phyloP scores from a whole-genome alignment of 2,888 invertebrate species.

The Drosophila kanekoi region DNA sequence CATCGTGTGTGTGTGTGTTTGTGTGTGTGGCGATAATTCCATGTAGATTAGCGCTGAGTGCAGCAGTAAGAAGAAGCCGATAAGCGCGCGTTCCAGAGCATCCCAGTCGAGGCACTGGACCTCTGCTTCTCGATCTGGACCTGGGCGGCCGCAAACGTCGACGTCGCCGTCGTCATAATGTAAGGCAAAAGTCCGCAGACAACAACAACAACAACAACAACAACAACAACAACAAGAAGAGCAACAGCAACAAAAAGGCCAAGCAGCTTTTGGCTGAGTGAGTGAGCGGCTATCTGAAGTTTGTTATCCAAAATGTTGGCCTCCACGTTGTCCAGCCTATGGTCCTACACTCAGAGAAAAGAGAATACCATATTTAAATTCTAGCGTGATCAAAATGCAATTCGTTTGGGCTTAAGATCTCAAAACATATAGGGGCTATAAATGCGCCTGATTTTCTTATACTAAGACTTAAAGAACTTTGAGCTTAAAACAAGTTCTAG shows the following conservation, averaged over 20 bases:
- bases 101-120: slow-evolving; percentile 34
- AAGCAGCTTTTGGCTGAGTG: slow-evolving; percentile 52
- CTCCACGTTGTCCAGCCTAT: slow-evolving; percentile 44
- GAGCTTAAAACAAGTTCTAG: too few species aligned
- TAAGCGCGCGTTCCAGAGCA: slow-evolving; percentile 69
- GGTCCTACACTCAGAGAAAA: slow-evolving; percentile 2
- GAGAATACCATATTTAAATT: too few species aligned
- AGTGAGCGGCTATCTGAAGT: slow-evolving; percentile 72
- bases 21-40: slow-evolving; percentile 70
- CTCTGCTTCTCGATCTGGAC: slow-evolving; percentile 26
- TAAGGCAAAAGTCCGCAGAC: slow-evolving; percentile 45
- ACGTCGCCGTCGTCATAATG: slow-evolving; percentile 57
- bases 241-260: slow-evolving; percentile 44
- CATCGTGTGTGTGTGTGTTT: slow-evolving; percentile 15
- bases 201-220: slow-evolving; percentile 18
- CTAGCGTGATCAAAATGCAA: too few species aligned
- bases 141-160: slow-evolving; percentile 55
- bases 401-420: too few species aligned
- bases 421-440: too few species aligned
- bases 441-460: too few species aligned
- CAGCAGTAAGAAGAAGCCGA: slow-evolving; percentile 74
- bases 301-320: slow-evolving; percentile 78
- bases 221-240: slow-evolving; percentile 19
- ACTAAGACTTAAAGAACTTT: too few species aligned
- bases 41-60: slow-evolving; percentile 78